Percentiles rank a stretch among this genome's conserved stretches.
phyloP scores from a whole-genome alignment of 1,140 invertebrate genomes.

The Meloidogyne chitwoodi region DNA sequence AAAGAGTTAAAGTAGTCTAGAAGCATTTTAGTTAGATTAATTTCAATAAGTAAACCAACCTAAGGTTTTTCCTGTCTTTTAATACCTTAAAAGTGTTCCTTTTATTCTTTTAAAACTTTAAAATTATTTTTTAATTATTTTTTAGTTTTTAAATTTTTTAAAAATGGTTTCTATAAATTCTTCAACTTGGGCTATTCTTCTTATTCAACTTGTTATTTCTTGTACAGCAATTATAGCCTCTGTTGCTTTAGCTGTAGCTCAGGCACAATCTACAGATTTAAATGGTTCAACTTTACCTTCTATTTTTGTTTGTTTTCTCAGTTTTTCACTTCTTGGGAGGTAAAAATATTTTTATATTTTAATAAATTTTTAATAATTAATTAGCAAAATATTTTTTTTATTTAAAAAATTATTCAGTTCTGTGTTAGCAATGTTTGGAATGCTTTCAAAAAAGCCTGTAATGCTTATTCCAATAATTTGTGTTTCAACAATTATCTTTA shows the following conservation, averaged over 20 bases:
- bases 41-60: background rate
- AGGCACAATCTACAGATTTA: slow-evolving; percentile 17
- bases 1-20: background rate
- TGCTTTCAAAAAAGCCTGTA: slow-evolving; percentile 5
- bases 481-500: slow-evolving; percentile 17
- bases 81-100: background rate
- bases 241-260: slow-evolving; percentile 32
- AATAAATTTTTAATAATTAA: slow-evolving; percentile 21
- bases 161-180: slow-evolving; percentile 31
- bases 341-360: slow-evolving; percentile 1
- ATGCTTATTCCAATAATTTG: slow-evolving; percentile 23
- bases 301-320: slow-evolving; percentile 8
- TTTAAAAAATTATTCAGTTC: background rate
- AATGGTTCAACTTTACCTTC: slow-evolving; percentile 20
- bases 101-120: background rate
- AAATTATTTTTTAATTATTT: too few species aligned
- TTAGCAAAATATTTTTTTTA: slow-evolving; percentile 4
- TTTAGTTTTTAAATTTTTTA: background rate
- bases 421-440: slow-evolving; percentile 29
- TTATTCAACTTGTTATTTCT: slow-evolving; percentile 30
- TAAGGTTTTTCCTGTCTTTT: background rate
- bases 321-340: background rate
- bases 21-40: background rate
- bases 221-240: slow-evolving; percentile 29
- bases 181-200: slow-evolving; percentile 29